phyloP scores from a whole-genome alignment of 2,888 invertebrate genomes.

The Epinotia ramella region DNA sequence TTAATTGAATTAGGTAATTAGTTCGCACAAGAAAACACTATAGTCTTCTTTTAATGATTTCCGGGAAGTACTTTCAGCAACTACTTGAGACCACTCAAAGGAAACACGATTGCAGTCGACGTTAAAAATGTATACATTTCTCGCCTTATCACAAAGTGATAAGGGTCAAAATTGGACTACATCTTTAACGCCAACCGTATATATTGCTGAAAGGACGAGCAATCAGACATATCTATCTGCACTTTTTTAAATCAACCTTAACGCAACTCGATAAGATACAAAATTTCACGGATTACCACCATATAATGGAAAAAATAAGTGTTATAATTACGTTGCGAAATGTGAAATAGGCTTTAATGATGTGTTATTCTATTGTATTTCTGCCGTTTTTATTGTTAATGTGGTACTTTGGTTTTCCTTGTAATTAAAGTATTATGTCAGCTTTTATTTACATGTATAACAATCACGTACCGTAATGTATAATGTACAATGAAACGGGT shows the following conservation, averaged over 20 bases:
- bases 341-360: background rate
- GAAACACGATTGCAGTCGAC: background rate
- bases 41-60: background rate
- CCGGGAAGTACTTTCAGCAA: background rate
- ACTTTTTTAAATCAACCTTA: background rate
- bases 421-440: constrained; percentile 22
- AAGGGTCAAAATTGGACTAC: too few species aligned
- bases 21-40: background rate
- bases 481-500: background rate
- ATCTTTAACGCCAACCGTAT: too few species aligned
- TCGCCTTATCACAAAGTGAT: too few species aligned
- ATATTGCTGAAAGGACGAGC: background rate
- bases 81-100: constrained; percentile 3
- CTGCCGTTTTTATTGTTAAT: constrained; percentile 1
- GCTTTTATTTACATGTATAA: constrained; percentile 23
- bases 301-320: background rate
- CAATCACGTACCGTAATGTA: constrained; percentile 13
- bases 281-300: constrained; percentile 4
- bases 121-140: background rate
- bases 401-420: constrained; percentile 10
- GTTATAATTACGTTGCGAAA: background rate
- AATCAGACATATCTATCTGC: background rate
- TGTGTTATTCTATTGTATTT: background rate
- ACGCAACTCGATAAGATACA: background rate
- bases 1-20: background rate